These are phyloP conservation scores for Scaptomyza pallida DNA, from an alignment of 1,140 invertebrate species.

Conservation along the genomic window DNA sequence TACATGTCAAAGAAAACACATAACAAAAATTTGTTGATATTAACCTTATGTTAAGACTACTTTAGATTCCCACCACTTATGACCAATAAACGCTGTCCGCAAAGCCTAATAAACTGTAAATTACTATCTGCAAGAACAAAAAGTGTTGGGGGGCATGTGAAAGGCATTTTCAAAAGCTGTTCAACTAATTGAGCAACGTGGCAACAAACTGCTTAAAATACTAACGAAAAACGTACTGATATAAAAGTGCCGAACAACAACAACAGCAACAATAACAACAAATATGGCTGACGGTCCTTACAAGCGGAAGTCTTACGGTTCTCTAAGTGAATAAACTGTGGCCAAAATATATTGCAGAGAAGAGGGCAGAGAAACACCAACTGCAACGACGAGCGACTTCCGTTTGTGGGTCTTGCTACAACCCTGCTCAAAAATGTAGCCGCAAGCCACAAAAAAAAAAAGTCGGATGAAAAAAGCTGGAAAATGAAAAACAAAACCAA, in stretches of 20 bases:
- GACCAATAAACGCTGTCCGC: neutral
- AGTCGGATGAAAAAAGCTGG: neutral
- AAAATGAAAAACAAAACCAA: slow-evolving; percentile 30
- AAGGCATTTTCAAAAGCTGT: neutral
- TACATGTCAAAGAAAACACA: too few species aligned
- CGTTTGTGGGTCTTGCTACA: slow-evolving; percentile 33
- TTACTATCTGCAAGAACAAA: neutral
- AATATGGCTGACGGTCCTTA: slow-evolving; percentile 32
- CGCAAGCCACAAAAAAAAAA: too few species aligned
- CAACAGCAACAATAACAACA: too few species aligned
- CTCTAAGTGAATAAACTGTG: slow-evolving; percentile 77
- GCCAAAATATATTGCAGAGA: slow-evolving; percentile 51
- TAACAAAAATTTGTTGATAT: neutral
- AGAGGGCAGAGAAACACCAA: slow-evolving; percentile 21
- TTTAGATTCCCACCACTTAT: neutral
- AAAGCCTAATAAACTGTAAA: neutral
- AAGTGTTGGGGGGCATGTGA: neutral
- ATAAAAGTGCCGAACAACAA: slow-evolving; percentile 10
- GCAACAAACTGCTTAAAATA: slow-evolving; percentile 50
- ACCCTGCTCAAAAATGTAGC: slow-evolving; percentile 28
- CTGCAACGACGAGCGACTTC: slow-evolving; percentile 53
- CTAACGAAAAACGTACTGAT: slow-evolving; percentile 32
- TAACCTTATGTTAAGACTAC: neutral
- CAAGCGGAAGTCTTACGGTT: slow-evolving; percentile 71
- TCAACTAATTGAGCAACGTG: slow-evolving; percentile 58